Conservation (phyloP, 2,797 vertebrate genomes). For the Myiotriccus ornatus region DNA sequence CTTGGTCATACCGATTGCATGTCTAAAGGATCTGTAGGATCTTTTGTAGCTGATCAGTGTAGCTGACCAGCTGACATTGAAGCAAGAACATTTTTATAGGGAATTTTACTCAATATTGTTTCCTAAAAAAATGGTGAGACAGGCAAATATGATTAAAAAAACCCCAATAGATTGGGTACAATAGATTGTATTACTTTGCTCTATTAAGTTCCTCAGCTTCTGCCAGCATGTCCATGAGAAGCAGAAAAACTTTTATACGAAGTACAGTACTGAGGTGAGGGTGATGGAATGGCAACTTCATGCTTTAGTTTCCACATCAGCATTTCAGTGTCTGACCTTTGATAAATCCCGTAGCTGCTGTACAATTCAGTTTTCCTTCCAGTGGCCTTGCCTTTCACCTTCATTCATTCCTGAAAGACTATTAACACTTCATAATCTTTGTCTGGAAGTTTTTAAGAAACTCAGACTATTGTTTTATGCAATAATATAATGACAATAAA, state of each 20-base stretch:
- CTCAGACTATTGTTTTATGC: neutral
- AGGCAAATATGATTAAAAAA: neutral
- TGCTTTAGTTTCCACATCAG: neutral
- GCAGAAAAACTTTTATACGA: neutral
- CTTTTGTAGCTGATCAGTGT: no score
- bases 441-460: neutral
- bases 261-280: neutral
- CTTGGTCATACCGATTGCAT: neutral
- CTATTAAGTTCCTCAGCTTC: neutral
- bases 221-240: neutral
- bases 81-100: neutral
- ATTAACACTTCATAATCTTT: neutral
- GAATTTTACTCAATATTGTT: neutral
- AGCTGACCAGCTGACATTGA: neutral
- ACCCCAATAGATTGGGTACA: neutral
- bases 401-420: neutral
- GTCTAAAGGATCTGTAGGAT: neutral
- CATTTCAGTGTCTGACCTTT: neutral
- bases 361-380: slow-evolving; percentile 7
- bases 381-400: neutral
- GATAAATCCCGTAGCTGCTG: neutral
- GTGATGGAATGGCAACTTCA: neutral
- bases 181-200: neutral
- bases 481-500: neutral
- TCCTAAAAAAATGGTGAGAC: neutral